Evolutionary conservation across 2,888 invertebrate species (phyloP).

Genomic region (Metacarcinus magister): DNA sequence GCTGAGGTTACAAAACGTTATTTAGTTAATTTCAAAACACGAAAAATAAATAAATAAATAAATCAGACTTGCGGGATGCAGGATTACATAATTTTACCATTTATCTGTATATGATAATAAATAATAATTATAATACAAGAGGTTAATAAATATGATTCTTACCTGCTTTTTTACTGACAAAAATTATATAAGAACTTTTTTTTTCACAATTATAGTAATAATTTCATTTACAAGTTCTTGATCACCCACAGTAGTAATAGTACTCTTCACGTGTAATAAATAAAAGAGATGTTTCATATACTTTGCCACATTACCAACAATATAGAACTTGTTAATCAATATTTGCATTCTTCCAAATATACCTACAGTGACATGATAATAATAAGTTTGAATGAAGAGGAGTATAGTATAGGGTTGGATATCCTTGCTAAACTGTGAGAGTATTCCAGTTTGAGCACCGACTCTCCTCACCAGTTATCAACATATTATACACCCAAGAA

Average conservation of each 20-base stretch:
- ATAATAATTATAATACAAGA: too few species aligned
- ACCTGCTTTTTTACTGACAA: neutral
- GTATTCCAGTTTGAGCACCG: neutral
- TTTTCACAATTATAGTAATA: neutral
- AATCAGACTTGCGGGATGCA: too few species aligned
- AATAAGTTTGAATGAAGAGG: neutral
- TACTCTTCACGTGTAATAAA: conserved; percentile 10
- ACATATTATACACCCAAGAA: neutral
- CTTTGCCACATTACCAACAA: neutral
- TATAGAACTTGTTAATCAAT: neutral
- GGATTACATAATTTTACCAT: too few species aligned
- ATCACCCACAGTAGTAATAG: neutral
- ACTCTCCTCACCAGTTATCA: neutral
- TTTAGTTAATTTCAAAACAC: too few species aligned
- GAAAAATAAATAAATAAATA: too few species aligned
- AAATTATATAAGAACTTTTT: neutral
- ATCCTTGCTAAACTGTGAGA: neutral
- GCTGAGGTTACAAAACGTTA: too few species aligned
- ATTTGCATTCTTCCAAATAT: neutral
- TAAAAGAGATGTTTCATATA: neutral
- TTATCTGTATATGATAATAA: too few species aligned
- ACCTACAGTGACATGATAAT: neutral
- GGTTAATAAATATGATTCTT: too few species aligned
- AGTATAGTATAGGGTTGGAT: neutral
- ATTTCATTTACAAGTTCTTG: neutral